These are phyloP conservation scores for Agriotes lineatus DNA, from an alignment of 2,888 invertebrate species.

Conservation along the genomic window DNA sequence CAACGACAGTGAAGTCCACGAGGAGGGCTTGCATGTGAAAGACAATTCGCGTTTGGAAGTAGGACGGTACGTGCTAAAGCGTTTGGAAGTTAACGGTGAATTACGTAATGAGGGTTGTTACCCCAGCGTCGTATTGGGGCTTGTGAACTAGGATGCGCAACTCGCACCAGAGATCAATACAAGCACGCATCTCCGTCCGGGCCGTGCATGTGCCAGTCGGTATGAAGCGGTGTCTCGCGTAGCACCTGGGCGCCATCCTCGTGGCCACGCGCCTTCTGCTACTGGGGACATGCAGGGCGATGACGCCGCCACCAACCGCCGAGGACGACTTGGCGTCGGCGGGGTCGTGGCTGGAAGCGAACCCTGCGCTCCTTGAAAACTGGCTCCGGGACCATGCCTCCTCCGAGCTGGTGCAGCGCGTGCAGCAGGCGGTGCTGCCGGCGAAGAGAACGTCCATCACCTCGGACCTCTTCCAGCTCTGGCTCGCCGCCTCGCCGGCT, in stretches of 20 bases:
- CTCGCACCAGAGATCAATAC: conserved; percentile 60
- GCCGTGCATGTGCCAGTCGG: conserved; percentile 49
- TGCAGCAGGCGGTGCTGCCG: conserved; percentile 59
- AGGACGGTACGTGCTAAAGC: conserved; percentile 45
- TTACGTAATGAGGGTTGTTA: conserved; percentile 56
- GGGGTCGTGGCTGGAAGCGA: conserved; percentile 69
- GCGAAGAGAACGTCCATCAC: conserved; percentile 60
- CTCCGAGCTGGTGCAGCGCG: conserved; percentile 64
- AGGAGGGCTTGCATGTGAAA: conserved; percentile 25
- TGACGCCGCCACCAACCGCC: conserved; percentile 62
- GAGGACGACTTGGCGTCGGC: conserved; percentile 62
- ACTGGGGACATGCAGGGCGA: conserved; percentile 60
- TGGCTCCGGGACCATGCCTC: conserved; percentile 85
- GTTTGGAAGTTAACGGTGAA: conserved; percentile 49
- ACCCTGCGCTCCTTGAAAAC: conserved; percentile 78
- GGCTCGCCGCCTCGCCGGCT: conserved; percentile 85
- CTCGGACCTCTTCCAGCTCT: conserved; percentile 83
- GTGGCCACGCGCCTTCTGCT: conserved; percentile 53
- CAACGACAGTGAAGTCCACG: background rate
- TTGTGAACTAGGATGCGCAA: conserved; percentile 45
- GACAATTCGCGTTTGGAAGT: conserved; percentile 38
- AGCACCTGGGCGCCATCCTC: conserved; percentile 57
- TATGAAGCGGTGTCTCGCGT: conserved; percentile 54
- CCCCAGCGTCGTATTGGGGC: conserved; percentile 50
- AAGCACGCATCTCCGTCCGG: conserved; percentile 58